Percentiles rank a stretch among this genome's conserved stretches.
Conservation (phyloP, 1,140 invertebrate genomes). For the Ceratoteleas bidentatus region DNA sequence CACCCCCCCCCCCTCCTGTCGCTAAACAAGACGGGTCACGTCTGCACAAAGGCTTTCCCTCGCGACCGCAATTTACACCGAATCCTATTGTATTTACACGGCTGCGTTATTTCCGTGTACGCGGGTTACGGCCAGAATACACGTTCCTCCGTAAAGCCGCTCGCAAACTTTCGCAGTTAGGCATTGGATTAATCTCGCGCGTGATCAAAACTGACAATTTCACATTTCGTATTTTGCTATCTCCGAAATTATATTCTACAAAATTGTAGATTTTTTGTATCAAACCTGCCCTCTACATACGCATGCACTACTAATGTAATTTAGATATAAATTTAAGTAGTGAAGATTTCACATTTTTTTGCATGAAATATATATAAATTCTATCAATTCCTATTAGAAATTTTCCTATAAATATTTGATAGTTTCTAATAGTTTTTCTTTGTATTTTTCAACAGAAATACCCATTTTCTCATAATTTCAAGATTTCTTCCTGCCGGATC, state of each 20-base stretch:
- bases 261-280: not conserved
- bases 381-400: no score
- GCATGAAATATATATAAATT: no score
- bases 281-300: no score
- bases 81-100: conserved; percentile 53
- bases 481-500: no score
- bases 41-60: conserved; percentile 44
- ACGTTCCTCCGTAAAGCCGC: conserved; percentile 6
- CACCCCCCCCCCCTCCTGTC: conserved; percentile 1
- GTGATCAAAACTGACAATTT: not conserved
- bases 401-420: no score
- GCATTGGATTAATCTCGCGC: conserved; percentile 28
- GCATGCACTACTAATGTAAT: no score
- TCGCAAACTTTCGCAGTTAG: conserved; percentile 19
- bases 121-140: conserved; percentile 31
- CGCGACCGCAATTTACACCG: conserved; percentile 58
- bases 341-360: no score
- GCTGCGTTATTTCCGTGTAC: conserved; percentile 38
- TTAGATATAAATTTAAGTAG: no score
- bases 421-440: no score
- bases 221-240: no score
- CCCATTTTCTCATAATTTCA: no score
- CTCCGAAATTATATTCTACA: not conserved
- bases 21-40: conserved; percentile 24
- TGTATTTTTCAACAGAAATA: no score